These are phyloP conservation scores for Notodonta dromedarius DNA, from an alignment of 2,888 invertebrate species.

Conservation along the genomic window DNA sequence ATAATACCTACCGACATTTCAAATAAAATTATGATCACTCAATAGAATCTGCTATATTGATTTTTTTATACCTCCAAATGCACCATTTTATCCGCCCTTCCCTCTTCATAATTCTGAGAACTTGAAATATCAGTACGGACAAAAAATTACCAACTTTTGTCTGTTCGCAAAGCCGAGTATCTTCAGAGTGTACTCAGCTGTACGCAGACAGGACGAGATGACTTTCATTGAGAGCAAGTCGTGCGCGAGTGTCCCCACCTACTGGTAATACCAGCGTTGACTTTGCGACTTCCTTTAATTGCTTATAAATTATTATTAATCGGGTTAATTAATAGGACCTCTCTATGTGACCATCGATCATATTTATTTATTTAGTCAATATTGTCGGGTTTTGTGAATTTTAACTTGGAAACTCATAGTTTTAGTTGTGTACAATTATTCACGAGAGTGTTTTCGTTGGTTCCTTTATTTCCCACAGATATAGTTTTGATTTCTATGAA, in stretches of 20 bases:
- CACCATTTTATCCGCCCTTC: constrained; percentile 32
- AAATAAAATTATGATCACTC: too few species aligned
- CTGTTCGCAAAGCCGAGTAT: constrained; percentile 27
- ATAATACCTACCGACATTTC: background rate
- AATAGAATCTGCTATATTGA: too few species aligned
- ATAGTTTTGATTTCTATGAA: too few species aligned
- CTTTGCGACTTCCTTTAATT: background rate
- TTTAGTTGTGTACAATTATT: too few species aligned
- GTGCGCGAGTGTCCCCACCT: constrained; percentile 34
- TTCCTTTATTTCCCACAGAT: too few species aligned
- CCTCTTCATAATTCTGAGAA: constrained; percentile 28
- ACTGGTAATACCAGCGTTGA: background rate
- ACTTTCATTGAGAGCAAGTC: constrained; percentile 59
- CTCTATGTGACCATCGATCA: too few species aligned
- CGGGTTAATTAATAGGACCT: too few species aligned
- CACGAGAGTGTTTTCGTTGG: too few species aligned
- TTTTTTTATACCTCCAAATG: constrained; percentile 1
- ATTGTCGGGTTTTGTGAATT: too few species aligned
- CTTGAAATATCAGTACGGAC: constrained; percentile 38
- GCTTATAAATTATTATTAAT: background rate
- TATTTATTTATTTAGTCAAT: too few species aligned
- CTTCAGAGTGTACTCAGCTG: constrained; percentile 40
- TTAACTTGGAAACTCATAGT: too few species aligned
- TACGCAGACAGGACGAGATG: constrained; percentile 45
- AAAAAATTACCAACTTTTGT: constrained; percentile 44